A percentile compares a stretch with the other conserved stretches of the same genome.
Evolutionary conservation across 2,888 invertebrate genomes (phyloP).

Genomic region (Pimpla rufipes): DNA sequence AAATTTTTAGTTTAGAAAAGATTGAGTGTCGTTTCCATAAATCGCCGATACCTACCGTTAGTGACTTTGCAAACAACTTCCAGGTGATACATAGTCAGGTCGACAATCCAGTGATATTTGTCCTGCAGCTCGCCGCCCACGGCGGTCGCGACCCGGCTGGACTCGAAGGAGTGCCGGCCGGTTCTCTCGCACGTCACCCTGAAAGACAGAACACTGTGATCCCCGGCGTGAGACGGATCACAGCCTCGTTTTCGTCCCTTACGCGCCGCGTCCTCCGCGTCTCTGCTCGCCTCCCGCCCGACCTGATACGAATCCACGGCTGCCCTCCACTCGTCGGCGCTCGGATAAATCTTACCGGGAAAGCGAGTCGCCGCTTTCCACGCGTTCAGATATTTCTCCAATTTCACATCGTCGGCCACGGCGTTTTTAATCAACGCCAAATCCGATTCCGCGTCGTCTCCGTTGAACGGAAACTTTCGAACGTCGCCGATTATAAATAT

Average conservation of each 20-base stretch:
- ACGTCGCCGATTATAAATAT: constrained; percentile 76
- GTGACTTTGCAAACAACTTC: constrained; percentile 86
- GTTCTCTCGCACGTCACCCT: constrained; percentile 87
- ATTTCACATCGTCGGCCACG: constrained; percentile 65
- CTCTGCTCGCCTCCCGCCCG: constrained; percentile 52
- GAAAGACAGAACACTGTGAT: constrained; percentile 82
- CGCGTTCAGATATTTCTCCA: constrained; percentile 74
- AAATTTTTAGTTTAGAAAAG: not conserved
- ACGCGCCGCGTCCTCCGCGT: constrained; percentile 31
- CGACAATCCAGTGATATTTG: constrained; percentile 87
- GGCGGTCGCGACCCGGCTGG: constrained; percentile 86
- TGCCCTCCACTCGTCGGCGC: constrained; percentile 72
- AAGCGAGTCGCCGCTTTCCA: constrained; percentile 76
- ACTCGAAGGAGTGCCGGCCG: constrained; percentile 87
- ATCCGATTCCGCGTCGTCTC: constrained; percentile 70
- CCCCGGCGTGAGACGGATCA: constrained; percentile 72
- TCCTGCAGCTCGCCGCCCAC: constrained; percentile 87
- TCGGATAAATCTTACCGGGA: constrained; percentile 77
- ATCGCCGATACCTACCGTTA: constrained; percentile 76
- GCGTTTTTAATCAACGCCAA: constrained; percentile 71
- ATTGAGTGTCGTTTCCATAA: constrained; percentile 22
- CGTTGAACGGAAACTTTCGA: constrained; percentile 69
- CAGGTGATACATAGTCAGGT: constrained; percentile 86
- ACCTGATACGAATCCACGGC: constrained; percentile 60
- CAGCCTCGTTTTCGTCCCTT: constrained; percentile 75